Evolutionary conservation across 1,140 invertebrate species (phyloP), one percentile per base, ranked within the genome.

Genomic region (Microplitis demolitor): DNA sequence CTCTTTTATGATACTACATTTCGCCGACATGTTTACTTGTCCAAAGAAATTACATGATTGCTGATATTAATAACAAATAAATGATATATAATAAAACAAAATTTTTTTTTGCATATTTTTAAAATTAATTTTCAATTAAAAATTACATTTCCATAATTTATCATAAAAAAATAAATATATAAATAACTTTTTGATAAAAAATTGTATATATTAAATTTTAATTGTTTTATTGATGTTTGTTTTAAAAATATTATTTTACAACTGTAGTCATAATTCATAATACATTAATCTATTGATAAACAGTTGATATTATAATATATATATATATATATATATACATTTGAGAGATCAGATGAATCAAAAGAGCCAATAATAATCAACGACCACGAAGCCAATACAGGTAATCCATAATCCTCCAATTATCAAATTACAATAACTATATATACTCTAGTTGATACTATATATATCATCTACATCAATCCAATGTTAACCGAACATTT

Each of bases 331-430:
- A 45, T 5, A 64, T 64, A 45, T 45, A 45, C 24, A 2, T 24
- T 24, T 35, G 16, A 68, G 34, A 56, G 16, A 35, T 33, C 16
- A 45, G 56, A 69, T 67, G 67, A 75, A 75, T 75, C 67, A 72
- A 75, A 66, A 72, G 71, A 75, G 74, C 69, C 76, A 75, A 76
- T 77, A 72, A 77, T 71, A 76, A 78, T 78, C 73, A 77, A 67
- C 50, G 73, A 54, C 67, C 68, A 45, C 67, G 66, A 73, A 73
- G 74, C 69, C 72, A 68, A 76, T 75, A 35, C 67, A 77, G 75
- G 78, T 80, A 78, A 79, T 81, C 74, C 75, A 56, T 83, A 83
- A 83, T 83, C 79, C 80, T 78, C 78, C 78, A 80, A 81, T 82
- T 80, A 82, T 79, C 70, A 79, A 81, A 84, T 83, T 82, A 83